A percentile compares a stretch with the other conserved stretches of the same genome.
These are phyloP conservation scores for Oncorhynchus tshawytscha DNA, from an alignment of 2,113 vertebrate species.

Conservation along the genomic window DNA sequence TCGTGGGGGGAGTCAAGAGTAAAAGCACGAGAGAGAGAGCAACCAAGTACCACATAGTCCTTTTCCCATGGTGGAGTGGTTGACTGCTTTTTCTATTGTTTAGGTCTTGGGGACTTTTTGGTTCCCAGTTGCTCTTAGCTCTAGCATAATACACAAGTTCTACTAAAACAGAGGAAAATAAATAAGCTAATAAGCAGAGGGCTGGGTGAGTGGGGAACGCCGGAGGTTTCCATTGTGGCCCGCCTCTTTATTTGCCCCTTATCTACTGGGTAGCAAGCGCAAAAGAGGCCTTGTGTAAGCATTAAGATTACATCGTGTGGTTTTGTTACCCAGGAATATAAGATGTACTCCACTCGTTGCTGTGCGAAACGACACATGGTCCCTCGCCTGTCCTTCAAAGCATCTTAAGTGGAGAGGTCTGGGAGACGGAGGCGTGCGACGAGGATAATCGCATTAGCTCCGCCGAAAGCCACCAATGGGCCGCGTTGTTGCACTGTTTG, in stretches of 20 bases:
- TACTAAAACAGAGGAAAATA: conserved; percentile 56
- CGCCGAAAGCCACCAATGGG: conserved; percentile 59
- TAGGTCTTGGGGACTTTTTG: conserved; percentile 9
- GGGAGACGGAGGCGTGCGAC: conserved; percentile 60
- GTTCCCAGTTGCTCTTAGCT: conserved; percentile 30
- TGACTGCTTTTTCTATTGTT: conserved; percentile 44
- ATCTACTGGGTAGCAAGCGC: conserved; percentile 67
- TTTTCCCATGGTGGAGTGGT: conserved; percentile 41
- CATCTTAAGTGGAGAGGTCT: conserved; percentile 73
- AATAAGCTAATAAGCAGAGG: conserved; percentile 66
- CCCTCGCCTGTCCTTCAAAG: conserved; percentile 66
- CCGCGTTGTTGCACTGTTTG: conserved; percentile 55
- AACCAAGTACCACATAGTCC: background rate
- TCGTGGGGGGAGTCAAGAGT: conserved; percentile 4
- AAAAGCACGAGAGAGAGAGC: conserved; percentile 27
- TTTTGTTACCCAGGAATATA: conserved; percentile 71
- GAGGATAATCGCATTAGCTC: conserved; percentile 74
- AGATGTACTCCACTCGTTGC: conserved; percentile 66
- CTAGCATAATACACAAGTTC: background rate
- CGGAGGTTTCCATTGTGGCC: conserved; percentile 61
- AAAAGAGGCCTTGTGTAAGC: conserved; percentile 72
- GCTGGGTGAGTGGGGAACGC: conserved; percentile 28
- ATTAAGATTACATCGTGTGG: conserved; percentile 77
- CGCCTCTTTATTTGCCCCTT: conserved; percentile 65
- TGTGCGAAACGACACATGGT: conserved; percentile 47